These are phyloP conservation scores for Falco concolor DNA, from an alignment of 2,797 vertebrate species.

Conservation along the genomic window DNA sequence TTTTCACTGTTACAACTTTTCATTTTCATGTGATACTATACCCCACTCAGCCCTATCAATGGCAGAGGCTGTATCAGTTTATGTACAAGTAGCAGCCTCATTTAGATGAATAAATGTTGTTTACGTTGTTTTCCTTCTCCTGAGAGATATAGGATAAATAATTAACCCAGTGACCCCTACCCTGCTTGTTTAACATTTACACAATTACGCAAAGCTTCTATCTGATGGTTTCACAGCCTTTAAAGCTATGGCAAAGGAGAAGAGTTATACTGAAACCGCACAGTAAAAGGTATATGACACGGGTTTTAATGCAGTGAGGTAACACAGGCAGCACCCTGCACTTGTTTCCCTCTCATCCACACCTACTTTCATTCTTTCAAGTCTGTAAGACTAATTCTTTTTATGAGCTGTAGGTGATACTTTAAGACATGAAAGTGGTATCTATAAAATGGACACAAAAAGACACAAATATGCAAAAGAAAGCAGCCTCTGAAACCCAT, in stretches of 20 bases:
- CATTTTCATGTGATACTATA: background rate
- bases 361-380: background rate
- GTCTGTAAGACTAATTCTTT: background rate
- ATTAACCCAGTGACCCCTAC: background rate
- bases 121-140: background rate
- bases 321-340: background rate
- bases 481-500: background rate
- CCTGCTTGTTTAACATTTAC: background rate
- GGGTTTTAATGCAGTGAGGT: background rate
- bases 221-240: background rate
- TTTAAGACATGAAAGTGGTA: background rate
- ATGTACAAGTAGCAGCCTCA: background rate
- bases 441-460: background rate
- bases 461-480: background rate
- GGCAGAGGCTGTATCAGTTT: background rate
- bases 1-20: slow-evolving; percentile 5
- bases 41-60: slow-evolving; percentile 1
- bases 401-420: background rate
- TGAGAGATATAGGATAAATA: background rate
- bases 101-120: background rate
- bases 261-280: background rate
- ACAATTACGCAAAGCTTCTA: background rate
- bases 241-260: background rate
- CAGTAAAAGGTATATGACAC: background rate
- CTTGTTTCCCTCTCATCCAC: background rate